Percentiles rank a stretch among this genome's conserved stretches.
Evolutionary conservation across 1,140 invertebrate species (phyloP).

Genomic region (Pemphigus obesinymphae): DNA sequence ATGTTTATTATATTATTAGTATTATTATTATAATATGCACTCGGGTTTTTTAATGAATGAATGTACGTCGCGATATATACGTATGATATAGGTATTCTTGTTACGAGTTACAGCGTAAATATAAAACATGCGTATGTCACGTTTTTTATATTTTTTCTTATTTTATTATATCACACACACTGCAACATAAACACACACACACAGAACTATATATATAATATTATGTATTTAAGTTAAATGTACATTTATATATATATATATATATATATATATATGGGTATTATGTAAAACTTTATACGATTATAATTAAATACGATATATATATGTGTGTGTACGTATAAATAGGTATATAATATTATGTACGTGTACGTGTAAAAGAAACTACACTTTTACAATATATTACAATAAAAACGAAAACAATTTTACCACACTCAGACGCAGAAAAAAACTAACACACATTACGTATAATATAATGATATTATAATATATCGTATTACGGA

Average conservation of each 20-base stretch:
- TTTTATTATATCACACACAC: not conserved
- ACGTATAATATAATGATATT: too few relatives aligned
- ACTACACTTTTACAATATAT: too few relatives aligned
- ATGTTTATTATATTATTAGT: not conserved
- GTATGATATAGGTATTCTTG: not conserved
- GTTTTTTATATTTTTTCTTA: not conserved
- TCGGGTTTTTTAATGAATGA: conserved; percentile 13
- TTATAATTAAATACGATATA: not conserved
- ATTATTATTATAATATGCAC: not conserved
- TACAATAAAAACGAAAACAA: not conserved
- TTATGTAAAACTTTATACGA: too few relatives aligned
- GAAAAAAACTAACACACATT: too few relatives aligned
- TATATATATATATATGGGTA: too few relatives aligned
- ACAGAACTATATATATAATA: not conserved
- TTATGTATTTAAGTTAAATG: too few relatives aligned
- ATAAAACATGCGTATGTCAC: conserved; percentile 12
- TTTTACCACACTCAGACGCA: too few relatives aligned
- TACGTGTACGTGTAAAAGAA: too few relatives aligned
- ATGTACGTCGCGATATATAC: not conserved
- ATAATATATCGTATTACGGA: not conserved
- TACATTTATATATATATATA: too few relatives aligned
- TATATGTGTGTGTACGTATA: not conserved
- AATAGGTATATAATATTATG: too few relatives aligned
- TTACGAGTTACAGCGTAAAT: not conserved
- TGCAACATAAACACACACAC: not conserved